Conservation (phyloP, 2,113 vertebrate species). For the Diadophis punctatus region DNA sequence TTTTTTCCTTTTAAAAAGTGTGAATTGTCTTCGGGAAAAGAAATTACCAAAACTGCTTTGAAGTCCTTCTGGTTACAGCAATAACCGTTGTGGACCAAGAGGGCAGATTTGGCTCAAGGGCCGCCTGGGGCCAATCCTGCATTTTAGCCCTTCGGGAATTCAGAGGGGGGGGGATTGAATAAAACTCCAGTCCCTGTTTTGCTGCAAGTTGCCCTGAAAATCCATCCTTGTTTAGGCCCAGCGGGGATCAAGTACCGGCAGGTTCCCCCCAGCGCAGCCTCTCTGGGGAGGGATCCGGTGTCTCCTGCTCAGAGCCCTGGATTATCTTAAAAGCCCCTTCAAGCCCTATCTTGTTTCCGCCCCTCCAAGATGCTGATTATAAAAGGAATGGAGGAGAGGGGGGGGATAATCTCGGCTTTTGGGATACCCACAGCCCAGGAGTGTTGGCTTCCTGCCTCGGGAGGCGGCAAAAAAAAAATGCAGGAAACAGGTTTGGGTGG, state of each 20-base stretch:
- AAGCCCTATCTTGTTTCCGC: neutral
- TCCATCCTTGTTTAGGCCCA: neutral
- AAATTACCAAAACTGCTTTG: neutral
- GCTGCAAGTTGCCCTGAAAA: neutral
- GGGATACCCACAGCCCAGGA: neutral
- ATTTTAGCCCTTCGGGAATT: neutral
- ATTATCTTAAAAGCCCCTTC: slow-evolving; percentile 11
- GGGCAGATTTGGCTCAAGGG: neutral
- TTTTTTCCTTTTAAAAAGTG: too few species aligned
- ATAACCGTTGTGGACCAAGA: neutral
- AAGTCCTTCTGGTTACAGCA: neutral
- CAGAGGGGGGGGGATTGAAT: neutral
- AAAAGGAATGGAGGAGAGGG: neutral
- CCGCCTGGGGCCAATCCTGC: neutral
- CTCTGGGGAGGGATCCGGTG: slow-evolving; percentile 18
- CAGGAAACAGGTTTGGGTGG: neutral
- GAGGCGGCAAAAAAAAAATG: too few species aligned
- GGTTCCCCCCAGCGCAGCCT: slow-evolving; percentile 56
- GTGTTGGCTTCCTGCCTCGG: neutral
- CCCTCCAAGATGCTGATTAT: neutral
- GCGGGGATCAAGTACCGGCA: slow-evolving; percentile 34
- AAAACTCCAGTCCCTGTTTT: neutral
- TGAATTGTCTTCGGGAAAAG: neutral
- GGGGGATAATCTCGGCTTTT: neutral
- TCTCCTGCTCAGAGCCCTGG: slow-evolving; percentile 10